Evolutionary conservation across 2,113 vertebrate genomes (phyloP).

Genomic region (Hyla sarda): DNA sequence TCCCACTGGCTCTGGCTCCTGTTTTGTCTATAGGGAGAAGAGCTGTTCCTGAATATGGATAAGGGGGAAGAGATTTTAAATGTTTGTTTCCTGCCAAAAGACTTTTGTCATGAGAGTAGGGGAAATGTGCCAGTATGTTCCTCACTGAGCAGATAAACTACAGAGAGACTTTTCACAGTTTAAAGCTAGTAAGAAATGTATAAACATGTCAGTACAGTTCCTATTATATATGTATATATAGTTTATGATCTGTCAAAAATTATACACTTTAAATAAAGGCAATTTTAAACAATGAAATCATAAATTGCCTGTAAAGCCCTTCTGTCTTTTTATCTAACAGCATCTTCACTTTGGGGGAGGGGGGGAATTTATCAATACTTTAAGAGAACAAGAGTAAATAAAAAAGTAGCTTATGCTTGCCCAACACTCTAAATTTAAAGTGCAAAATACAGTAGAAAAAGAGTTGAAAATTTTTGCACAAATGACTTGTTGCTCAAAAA

Average conservation of each 20-base stretch:
- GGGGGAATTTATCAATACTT: no score
- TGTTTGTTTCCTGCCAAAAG: constrained; percentile 48
- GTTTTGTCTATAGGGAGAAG: constrained; percentile 39
- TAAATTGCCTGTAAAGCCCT: background rate
- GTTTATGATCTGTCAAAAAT: background rate
- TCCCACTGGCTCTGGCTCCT: constrained; percentile 32
- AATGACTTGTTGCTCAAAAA: no score
- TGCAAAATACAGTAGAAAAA: no score
- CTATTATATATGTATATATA: background rate
- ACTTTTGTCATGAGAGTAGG: constrained; percentile 40
- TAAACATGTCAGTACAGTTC: background rate
- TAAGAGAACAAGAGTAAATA: no score
- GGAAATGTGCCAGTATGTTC: constrained; percentile 35
- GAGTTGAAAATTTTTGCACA: no score
- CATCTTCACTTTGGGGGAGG: no score
- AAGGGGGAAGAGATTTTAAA: constrained; percentile 23
- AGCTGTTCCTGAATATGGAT: constrained; percentile 34
- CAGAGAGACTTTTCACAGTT: background rate
- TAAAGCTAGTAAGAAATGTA: background rate
- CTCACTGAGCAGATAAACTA: constrained; percentile 22
- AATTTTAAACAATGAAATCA: background rate
- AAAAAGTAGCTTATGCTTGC: no score
- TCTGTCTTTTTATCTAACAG: background rate
- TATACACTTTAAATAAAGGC: background rate
- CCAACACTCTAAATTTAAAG: no score